phyloP scores from a whole-genome alignment of 1,140 invertebrate species.

The Diplogasteroides magnus region DNA sequence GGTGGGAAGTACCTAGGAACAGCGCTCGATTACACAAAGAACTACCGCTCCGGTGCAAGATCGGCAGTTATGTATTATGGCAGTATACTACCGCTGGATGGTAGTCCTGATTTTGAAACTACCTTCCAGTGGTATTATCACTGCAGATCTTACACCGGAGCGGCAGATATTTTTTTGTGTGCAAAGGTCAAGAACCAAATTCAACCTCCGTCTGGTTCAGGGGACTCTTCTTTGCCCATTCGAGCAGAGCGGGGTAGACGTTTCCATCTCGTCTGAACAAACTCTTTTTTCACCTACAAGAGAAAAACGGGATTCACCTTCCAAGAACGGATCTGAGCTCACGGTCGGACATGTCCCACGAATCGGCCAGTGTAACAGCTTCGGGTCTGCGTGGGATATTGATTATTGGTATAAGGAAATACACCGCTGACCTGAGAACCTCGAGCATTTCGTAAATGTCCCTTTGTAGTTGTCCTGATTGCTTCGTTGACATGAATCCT shows the following conservation, averaged over 20 bases:
- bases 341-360: conserved; percentile 79
- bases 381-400: conserved; percentile 72
- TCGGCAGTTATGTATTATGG: too few relatives aligned
- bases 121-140: too few relatives aligned
- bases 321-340: conserved; percentile 66
- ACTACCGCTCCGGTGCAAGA: not conserved
- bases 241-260: conserved; percentile 79
- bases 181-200: not conserved
- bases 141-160: too few relatives aligned
- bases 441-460: conserved; percentile 22
- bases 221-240: conserved; percentile 77
- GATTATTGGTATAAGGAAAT: conserved; percentile 45
- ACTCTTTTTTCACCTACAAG: conserved; percentile 54
- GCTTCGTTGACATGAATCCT: conserved; percentile 26
- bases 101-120: too few relatives aligned
- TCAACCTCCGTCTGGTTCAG: conserved; percentile 69
- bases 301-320: too few relatives aligned
- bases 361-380: conserved; percentile 69
- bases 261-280: conserved; percentile 82
- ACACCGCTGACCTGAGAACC: not conserved
- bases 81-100: too few relatives aligned
- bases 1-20: conserved; percentile 10
- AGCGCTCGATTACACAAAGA: not conserved
- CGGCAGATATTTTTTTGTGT: not conserved
- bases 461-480: conserved; percentile 31